Conservation (phyloP, 2,888 invertebrate genomes). For the Lepas anatifera region DNA sequence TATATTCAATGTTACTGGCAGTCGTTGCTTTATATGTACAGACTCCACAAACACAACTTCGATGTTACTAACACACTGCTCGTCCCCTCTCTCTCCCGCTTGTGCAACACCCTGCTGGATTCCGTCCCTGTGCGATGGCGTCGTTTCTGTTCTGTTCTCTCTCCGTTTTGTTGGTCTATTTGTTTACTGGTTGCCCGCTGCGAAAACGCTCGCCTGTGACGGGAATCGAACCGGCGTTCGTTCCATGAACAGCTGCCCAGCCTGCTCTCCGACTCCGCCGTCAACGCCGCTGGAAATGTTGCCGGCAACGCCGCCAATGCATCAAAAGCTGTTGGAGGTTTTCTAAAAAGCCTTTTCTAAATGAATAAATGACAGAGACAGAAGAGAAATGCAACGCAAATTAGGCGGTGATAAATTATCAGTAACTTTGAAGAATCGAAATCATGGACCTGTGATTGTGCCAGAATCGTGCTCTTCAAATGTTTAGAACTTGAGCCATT, state of each 20-base stretch:
- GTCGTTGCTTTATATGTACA: no score
- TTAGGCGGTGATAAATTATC: neutral
- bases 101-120: neutral
- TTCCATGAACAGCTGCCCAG: neutral
- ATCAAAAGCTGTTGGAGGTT: constrained; percentile 24
- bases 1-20: no score
- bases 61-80: neutral
- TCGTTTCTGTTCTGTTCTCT: neutral
- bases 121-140: neutral
- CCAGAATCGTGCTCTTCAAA: neutral
- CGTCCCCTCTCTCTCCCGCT: neutral
- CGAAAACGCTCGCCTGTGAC: neutral
- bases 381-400: no score
- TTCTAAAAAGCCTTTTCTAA: constrained; percentile 30
- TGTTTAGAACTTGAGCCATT: neutral
- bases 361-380: no score
- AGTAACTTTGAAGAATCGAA: neutral
- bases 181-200: neutral
- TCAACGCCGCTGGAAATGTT: constrained; percentile 19
- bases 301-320: constrained; percentile 9
- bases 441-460: neutral
- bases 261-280: constrained; percentile 7
- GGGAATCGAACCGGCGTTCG: neutral
- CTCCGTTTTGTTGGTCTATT: neutral
- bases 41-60: neutral